Evolutionary conservation across 1,140 invertebrate species (phyloP), one percentile per base, ranked within the genome.

Genomic region (Philaenus spumarius): DNA sequence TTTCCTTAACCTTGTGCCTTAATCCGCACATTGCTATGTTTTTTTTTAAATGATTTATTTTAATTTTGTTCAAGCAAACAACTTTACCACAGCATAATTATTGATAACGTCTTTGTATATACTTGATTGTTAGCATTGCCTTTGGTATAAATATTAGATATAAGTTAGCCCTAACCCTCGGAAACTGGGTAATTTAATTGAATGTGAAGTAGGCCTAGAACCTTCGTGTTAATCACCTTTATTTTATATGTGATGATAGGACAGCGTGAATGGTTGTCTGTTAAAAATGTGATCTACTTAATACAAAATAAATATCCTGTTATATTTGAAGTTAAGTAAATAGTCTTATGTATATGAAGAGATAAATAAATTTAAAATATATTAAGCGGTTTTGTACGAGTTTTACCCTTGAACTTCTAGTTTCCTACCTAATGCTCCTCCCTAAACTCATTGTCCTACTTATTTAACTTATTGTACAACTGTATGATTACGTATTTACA

Each of bases 101-200:
- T n/a, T n/a, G n/a, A n/a, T n/a, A n/a, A n/a, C n/a, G 35, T 53
- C 30, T 53, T n/a, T 53, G 50, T 53, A 53, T 34, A 53, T 53
- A 53, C 12, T 22, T 37, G 35, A 9, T 24, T 12, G 17, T 37
- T 30, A 30, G 26, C 9, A 9, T 30, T 30, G 26, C 26, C 26
- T 30, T 30, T 30, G 26, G 26, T 30, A 30, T 30, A 30, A 30
- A 30, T 9, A 26, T 53, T 24, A 30, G 24, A 17, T n/a, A 12
- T 23, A 47, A 43, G 40, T 43, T 43, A 9, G 15, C 12, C 45
- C 45, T 14, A 17, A n/a, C 30, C 24, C 17, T 1, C 7, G 34
- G 50, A 14, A n/a, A 26, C 30, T 53, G 15, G 15, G 22, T 19
- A n/a, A 39, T 30, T 30, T 30, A 30, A 9, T 30, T 30, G 9